These are phyloP conservation scores for Caranx ignobilis DNA, from an alignment of 2,113 vertebrate species.

Conservation along the genomic window DNA sequence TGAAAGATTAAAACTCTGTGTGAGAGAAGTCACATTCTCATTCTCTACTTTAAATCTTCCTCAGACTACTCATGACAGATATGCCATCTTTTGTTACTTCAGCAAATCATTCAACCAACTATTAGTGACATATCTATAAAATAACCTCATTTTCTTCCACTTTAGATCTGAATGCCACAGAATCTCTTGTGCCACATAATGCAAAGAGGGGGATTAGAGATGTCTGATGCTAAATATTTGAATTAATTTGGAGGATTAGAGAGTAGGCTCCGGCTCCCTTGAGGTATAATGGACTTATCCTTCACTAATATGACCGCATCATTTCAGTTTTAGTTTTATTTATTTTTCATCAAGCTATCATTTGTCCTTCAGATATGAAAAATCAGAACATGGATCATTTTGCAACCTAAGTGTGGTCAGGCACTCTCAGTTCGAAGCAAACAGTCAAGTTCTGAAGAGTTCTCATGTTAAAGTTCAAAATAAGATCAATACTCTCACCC, in stretches of 20 bases:
- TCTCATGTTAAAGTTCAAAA: slow-evolving; percentile 42
- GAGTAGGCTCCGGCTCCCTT: slow-evolving; percentile 25
- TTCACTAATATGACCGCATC: slow-evolving; percentile 48
- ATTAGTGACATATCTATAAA: slow-evolving; percentile 6
- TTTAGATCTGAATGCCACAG: slow-evolving; percentile 36
- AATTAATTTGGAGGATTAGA: slow-evolving; percentile 66
- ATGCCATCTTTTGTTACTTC: background rate
- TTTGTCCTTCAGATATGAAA: background rate
- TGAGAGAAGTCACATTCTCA: background rate
- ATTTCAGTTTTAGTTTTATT: slow-evolving; percentile 22
- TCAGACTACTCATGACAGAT: background rate
- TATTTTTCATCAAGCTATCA: background rate
- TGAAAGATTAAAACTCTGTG: background rate
- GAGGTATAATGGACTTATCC: slow-evolving; percentile 58
- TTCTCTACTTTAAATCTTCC: background rate
- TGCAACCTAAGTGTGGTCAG: slow-evolving; percentile 8
- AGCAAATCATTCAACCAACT: background rate
- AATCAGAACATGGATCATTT: background rate
- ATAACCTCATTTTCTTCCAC: slow-evolving; percentile 31
- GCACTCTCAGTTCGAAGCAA: slow-evolving; percentile 10
- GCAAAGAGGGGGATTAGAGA: slow-evolving; percentile 57
- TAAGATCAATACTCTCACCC: slow-evolving; percentile 36
- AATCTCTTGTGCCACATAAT: slow-evolving; percentile 43
- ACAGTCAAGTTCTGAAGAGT: slow-evolving; percentile 2
- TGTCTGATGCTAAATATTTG: slow-evolving; percentile 59